Base-by-base conservation (phyloP, 2,888 invertebrate genomes). In the Liodrosophila aerea region DNA sequence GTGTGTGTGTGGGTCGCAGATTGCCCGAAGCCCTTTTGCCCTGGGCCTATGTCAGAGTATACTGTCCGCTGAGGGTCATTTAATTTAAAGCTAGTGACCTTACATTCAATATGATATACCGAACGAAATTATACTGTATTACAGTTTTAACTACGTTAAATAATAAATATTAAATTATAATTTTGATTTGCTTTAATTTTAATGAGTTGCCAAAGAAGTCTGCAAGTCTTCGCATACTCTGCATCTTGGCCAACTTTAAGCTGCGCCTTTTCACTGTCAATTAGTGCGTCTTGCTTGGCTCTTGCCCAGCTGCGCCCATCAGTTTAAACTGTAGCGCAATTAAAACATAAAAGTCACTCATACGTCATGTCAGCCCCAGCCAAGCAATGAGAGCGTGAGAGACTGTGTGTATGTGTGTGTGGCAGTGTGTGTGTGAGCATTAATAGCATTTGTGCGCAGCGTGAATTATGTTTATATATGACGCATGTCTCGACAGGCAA, bases 341-440 rank as follows among this genome's bases (percentile, higher is more conserved):
- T 85, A 78, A 85, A 83, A 78, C 83, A 78, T 78, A 85, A 85
- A 85, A 83, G 80, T 80, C 85, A 80, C 84, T 80, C 85, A 80
- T 85, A 85, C 78, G 78, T 66, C 78, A 75, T 61, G 75, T 59
- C 36, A 56, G 68, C 73, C 60, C 22, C 41, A 16, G n/a, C 34
- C 33, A n/a, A n/a, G n/a, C 33, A 16, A 30, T 12, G 13, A 27
- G 18, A 18, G n/a, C n/a, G 16, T 11, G 29, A 9, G 15, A 31
- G 12, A 4, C 43, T 7, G 40, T 30, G 57, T 49, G 49, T 27
- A 31, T 13, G 9, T 15, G 45, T 39, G 46, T 51, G 58, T 33
- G 50, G 27, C 11, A 54, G 9, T 15, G 45, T 39, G 46, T 51
- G 58, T 33, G 50, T 27, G 12, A 54, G 67, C 64, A 64, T 85